These are phyloP conservation scores for Datnioides undecimradiatus DNA, from an alignment of 2,113 vertebrate genomes.

Conservation along the genomic window DNA sequence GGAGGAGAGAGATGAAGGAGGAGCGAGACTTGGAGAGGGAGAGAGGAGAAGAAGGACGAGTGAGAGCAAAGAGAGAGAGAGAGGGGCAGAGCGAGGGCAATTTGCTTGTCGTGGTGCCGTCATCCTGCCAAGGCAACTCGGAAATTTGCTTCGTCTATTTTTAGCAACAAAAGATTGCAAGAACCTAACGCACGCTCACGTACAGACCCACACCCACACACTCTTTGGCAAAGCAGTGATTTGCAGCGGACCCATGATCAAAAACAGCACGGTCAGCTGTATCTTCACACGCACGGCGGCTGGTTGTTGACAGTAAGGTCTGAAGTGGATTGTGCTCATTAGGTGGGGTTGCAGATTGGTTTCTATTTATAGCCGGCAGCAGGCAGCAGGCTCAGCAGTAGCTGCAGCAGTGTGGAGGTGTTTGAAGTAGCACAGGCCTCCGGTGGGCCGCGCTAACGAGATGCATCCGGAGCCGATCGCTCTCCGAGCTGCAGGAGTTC, in stretches of 20 bases:
- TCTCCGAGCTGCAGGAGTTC: constrained; percentile 36
- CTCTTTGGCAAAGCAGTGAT: constrained; percentile 15
- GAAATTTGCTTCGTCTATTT: constrained; percentile 60
- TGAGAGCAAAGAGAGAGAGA: not conserved
- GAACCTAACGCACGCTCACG: not conserved
- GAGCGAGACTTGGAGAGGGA: not conserved
- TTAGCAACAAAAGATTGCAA: constrained; percentile 54
- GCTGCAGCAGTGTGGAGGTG: constrained; percentile 50
- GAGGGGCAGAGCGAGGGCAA: not conserved
- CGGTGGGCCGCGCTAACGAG: constrained; percentile 66
- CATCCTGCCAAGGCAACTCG: constrained; percentile 39
- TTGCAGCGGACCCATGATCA: constrained; percentile 52
- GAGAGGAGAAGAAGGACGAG: too few species aligned
- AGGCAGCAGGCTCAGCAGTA: constrained; percentile 54
- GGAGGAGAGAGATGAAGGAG: not conserved
- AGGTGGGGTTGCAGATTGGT: constrained; percentile 71
- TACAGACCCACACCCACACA: not conserved
- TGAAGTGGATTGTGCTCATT: constrained; percentile 74
- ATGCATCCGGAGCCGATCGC: constrained; percentile 46
- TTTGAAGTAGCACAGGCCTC: constrained; percentile 76
- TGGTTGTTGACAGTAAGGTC: constrained; percentile 64
- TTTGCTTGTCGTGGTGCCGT: constrained; percentile 28
- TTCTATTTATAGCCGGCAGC: constrained; percentile 72
- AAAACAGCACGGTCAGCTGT: constrained; percentile 70
- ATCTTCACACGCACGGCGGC: constrained; percentile 35